A percentile compares a stretch with the other conserved stretches of the same genome.
Conservation (phyloP, 2,113 vertebrate genomes). For the Paradoxurus hermaphroditus region DNA sequence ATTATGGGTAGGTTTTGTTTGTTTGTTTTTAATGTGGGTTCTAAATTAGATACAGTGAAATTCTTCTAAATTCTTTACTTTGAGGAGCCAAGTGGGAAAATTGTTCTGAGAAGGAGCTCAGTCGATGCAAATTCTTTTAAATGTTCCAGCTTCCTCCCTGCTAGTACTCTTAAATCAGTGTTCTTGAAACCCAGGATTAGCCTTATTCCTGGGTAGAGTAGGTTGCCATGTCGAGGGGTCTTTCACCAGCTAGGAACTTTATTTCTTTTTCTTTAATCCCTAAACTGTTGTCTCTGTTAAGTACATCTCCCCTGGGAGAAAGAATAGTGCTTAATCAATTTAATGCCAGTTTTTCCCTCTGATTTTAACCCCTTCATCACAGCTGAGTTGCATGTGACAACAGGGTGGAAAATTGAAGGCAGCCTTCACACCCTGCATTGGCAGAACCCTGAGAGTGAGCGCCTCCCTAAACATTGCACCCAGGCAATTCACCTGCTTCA, state of each 20-base stretch:
- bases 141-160: neutral
- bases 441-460: neutral
- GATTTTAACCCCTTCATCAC: neutral
- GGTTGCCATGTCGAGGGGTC: neutral
- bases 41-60: slow-evolving; percentile 9
- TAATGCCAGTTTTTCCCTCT: neutral
- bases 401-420: neutral
- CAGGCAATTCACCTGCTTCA: too few relatives aligned
- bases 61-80: slow-evolving; percentile 12
- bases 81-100: neutral
- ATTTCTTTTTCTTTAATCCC: neutral
- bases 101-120: neutral
- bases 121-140: neutral
- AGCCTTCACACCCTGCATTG: accelerated
- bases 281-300: neutral
- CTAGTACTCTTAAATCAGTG: neutral
- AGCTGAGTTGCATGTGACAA: neutral
- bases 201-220: neutral
- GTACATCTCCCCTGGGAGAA: neutral
- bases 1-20: neutral
- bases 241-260: neutral
- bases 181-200: neutral
- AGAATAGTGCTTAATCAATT: neutral
- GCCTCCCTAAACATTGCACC: neutral
- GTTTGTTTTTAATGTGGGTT: neutral